phyloP scores from a whole-genome alignment of 2,888 invertebrate genomes.

The Polyommatus iphigenia region DNA sequence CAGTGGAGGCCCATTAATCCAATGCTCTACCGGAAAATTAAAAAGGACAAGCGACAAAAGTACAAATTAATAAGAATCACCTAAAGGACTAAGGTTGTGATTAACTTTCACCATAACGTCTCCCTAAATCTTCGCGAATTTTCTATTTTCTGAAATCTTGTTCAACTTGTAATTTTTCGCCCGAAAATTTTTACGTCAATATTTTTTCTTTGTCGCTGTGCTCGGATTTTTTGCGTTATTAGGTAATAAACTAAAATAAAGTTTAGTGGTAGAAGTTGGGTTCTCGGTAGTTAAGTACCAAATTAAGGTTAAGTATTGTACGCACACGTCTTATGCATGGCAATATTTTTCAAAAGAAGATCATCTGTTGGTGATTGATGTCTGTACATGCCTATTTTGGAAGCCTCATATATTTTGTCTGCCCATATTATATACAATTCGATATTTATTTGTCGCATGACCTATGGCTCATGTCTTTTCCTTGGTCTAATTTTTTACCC shows the following conservation, averaged over 20 bases:
- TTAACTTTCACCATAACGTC: constrained; percentile 30
- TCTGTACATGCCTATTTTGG: no score
- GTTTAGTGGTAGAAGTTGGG: not conserved
- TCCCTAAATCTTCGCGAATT: constrained; percentile 26
- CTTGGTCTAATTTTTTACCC: not conserved
- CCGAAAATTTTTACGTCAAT: not conserved
- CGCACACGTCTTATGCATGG: no score
- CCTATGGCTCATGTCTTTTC: no score
- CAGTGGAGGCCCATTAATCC: constrained; percentile 59
- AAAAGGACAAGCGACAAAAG: constrained; percentile 56
- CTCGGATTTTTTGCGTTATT: not conserved
- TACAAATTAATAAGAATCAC: constrained; percentile 68
- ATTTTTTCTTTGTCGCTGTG: not conserved
- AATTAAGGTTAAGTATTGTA: no score
- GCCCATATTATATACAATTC: no score
- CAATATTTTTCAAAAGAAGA: no score
- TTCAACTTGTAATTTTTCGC: not conserved
- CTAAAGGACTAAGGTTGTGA: constrained; percentile 44
- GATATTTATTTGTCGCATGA: no score
- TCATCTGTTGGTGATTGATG: no score
- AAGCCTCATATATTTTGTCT: no score
- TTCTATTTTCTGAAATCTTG: constrained; percentile 17
- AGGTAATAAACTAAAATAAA: not conserved
- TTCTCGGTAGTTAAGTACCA: not conserved
- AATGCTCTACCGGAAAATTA: constrained; percentile 61